Conservation (phyloP, 2,888 invertebrate species). For the Gonocerus acuteangulatus region DNA sequence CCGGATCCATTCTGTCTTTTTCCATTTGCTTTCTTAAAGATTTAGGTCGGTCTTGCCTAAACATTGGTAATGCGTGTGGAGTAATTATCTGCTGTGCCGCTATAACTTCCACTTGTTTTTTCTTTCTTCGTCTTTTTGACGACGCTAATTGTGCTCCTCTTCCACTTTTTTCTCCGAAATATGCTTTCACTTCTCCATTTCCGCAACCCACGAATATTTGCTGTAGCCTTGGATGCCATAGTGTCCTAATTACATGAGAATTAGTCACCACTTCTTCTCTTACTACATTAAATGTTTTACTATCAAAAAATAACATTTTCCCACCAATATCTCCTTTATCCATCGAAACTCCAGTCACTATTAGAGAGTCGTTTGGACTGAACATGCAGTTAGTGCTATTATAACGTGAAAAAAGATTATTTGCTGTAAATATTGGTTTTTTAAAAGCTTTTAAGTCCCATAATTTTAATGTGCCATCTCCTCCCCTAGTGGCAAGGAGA, state of each 20-base stretch:
- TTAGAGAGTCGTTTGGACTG: slow-evolving; percentile 84
- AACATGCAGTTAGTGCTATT: slow-evolving; percentile 57
- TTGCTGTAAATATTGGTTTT: slow-evolving; percentile 61
- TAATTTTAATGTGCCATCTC: slow-evolving; percentile 88
- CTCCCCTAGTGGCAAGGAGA: slow-evolving; percentile 69
- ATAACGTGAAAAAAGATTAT: slow-evolving; percentile 71
- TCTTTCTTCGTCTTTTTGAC: slow-evolving; percentile 68
- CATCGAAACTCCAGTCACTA: slow-evolving; percentile 81
- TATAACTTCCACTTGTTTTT: slow-evolving; percentile 76
- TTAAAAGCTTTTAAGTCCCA: slow-evolving; percentile 88
- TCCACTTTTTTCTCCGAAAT: slow-evolving; percentile 81
- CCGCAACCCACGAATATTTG: slow-evolving; percentile 90
- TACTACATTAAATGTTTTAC: slow-evolving; percentile 65
- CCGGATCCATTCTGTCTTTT: slow-evolving; percentile 78
- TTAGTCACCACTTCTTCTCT: slow-evolving; percentile 68
- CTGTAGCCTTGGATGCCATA: slow-evolving; percentile 97
- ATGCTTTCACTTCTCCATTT: slow-evolving; percentile 81
- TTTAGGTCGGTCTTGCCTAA: slow-evolving; percentile 82
- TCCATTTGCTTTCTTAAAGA: slow-evolving; percentile 85
- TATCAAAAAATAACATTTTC: slow-evolving; percentile 68
- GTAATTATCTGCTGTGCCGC: slow-evolving; percentile 90
- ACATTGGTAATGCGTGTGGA: slow-evolving; percentile 90
- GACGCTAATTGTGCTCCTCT: slow-evolving; percentile 87
- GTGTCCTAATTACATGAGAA: slow-evolving; percentile 75
- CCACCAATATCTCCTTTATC: slow-evolving; percentile 57